Evolutionary conservation across 1,140 invertebrate species (phyloP).

Genomic region (Theocolax elegans): DNA sequence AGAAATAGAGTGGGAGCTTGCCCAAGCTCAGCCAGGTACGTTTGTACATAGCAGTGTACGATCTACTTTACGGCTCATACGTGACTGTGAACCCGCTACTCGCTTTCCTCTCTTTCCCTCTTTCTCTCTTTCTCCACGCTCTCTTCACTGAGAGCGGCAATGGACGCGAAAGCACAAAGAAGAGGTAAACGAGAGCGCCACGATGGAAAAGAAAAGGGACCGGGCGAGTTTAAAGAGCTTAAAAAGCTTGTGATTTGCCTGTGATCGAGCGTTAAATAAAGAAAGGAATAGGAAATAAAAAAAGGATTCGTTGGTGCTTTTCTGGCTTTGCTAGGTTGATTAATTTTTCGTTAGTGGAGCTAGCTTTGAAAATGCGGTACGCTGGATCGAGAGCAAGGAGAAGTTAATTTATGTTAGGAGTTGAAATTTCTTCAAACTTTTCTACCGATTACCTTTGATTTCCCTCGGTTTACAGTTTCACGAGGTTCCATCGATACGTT

Average conservation of each 20-base stretch:
- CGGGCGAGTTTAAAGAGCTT: constrained; percentile 24
- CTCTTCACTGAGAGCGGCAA: neutral
- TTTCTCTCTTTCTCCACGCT: neutral
- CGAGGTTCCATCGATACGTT: too few relatives aligned
- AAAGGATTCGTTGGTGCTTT: too few relatives aligned
- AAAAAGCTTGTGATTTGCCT: constrained; percentile 28
- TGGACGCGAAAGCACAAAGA: constrained; percentile 14
- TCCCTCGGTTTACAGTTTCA: neutral
- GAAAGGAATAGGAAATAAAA: constrained; percentile 4
- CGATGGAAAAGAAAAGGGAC: constrained; percentile 22
- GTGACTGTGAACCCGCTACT: constrained; percentile 50
- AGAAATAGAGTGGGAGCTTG: neutral
- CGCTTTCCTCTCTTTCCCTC: neutral
- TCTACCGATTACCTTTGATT: neutral
- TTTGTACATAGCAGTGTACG: constrained; percentile 44
- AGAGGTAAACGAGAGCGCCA: constrained; percentile 18
- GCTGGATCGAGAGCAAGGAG: neutral
- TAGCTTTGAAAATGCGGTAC: constrained; percentile 5
- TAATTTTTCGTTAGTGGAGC: constrained; percentile 29
- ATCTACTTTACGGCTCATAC: constrained; percentile 61
- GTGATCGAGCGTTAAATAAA: constrained; percentile 31
- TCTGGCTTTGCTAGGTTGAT: constrained; percentile 20
- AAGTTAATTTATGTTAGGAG: constrained; percentile 23
- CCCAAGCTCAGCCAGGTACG: constrained; percentile 16
- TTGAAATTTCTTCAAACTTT: constrained; percentile 26